Evolutionary conservation across 2,888 invertebrate species (phyloP).

Genomic region (Thysanoteuthis rhombus): DNA sequence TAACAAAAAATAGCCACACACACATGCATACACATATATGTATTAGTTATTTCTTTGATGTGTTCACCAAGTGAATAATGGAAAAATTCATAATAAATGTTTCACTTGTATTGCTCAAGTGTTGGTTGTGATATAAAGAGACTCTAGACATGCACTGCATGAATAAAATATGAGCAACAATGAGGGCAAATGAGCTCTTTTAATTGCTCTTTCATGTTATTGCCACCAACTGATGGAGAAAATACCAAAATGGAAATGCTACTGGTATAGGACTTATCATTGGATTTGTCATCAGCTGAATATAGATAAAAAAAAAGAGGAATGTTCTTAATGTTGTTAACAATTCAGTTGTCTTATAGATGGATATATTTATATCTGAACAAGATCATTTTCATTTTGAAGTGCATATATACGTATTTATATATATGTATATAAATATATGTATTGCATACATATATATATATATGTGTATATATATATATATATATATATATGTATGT

Average conservation of each 20-base stretch:
- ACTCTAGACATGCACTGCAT: not conserved
- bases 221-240: not conserved
- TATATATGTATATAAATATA: not conserved
- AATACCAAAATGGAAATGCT: not conserved
- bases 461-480: too few species aligned
- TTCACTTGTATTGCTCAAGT: not conserved
- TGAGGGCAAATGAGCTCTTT: not conserved
- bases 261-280: not conserved
- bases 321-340: not conserved
- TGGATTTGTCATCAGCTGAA: not conserved
- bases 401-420: not conserved
- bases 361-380: not conserved
- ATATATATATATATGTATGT: too few species aligned
- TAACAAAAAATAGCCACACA: not conserved
- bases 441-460: too few species aligned
- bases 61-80: not conserved
- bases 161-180: not conserved
- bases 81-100: not conserved
- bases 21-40: not conserved
- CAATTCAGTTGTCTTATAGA: not conserved
- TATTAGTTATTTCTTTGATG: not conserved
- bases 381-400: not conserved
- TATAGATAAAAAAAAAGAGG: not conserved
- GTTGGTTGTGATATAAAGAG: not conserved
- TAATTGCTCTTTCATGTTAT: too few species aligned